Evolutionary conservation across 2,797 vertebrate genomes (phyloP).

Genomic region (Gobionotothen gibberifrons): DNA sequence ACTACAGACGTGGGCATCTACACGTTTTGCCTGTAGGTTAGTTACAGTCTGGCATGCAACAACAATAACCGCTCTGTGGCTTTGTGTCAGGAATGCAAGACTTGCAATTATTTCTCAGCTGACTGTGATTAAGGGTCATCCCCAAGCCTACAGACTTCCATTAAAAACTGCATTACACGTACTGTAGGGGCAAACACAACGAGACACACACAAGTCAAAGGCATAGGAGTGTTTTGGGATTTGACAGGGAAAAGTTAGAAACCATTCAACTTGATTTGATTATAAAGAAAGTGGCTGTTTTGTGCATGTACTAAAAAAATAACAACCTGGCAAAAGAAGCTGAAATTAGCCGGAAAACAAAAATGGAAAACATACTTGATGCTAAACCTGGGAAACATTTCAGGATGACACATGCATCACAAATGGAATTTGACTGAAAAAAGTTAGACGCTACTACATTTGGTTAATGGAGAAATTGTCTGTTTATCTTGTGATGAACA

Average conservation of each 20-base stretch:
- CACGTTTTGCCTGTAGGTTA: conserved; percentile 58
- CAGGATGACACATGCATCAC: conserved; percentile 28
- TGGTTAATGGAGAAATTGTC: conserved; percentile 31
- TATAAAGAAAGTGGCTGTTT: conserved; percentile 30
- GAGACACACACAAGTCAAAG: conserved; percentile 24
- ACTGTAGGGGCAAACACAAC: conserved; percentile 21
- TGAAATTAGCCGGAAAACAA: conserved; percentile 19
- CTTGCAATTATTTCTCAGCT: conserved; percentile 85
- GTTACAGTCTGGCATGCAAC: conserved; percentile 59
- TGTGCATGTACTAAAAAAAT: conserved; percentile 39
- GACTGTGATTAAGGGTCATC: conserved; percentile 85
- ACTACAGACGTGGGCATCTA: conserved; percentile 50
- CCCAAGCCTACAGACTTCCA: conserved; percentile 73
- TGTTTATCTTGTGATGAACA: conserved; percentile 33
- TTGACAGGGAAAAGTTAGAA: conserved; percentile 16
- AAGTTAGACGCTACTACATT: conserved; percentile 36
- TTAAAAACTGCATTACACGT: conserved; percentile 67
- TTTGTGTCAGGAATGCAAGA: conserved; percentile 77
- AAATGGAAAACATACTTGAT: conserved; percentile 30
- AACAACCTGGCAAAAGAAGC: conserved; percentile 27
- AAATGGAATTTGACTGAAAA: conserved; percentile 1
- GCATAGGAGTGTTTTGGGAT: conserved; percentile 4
- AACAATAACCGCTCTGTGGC: conserved; percentile 62
- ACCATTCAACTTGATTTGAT: conserved; percentile 38
- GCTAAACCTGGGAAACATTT: conserved; percentile 39